Evolutionary conservation across 2,888 invertebrate genomes (phyloP).

Genomic region (Eupelmus urozonus): DNA sequence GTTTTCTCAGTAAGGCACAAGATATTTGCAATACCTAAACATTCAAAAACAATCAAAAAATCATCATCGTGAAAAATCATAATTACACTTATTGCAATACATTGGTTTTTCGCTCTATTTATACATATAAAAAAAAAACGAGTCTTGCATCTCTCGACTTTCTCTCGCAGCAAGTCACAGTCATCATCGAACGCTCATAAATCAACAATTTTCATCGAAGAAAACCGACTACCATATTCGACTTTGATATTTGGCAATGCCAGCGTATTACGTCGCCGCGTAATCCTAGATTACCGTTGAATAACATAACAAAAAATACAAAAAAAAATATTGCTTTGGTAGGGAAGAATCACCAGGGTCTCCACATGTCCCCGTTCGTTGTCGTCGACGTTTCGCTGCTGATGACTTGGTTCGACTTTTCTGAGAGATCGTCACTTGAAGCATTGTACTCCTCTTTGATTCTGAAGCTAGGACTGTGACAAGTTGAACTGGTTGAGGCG

Average conservation of each 20-base stretch:
- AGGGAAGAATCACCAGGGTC: conserved; percentile 78
- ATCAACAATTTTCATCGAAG: conserved; percentile 42
- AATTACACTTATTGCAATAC: conserved; percentile 24
- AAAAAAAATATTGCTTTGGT: conserved; percentile 43
- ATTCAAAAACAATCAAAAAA: conserved; percentile 29
- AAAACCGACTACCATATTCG: conserved; percentile 36
- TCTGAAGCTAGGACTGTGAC: conserved; percentile 48
- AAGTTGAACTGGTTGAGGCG: conserved; percentile 60
- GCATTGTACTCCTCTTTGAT: conserved; percentile 61
- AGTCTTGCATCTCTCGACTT: conserved; percentile 27
- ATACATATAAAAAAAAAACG: conserved; percentile 10
- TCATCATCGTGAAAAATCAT: background rate
- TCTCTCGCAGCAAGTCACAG: background rate
- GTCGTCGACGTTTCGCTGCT: conserved; percentile 65
- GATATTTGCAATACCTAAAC: conserved; percentile 9
- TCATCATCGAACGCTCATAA: conserved; percentile 8
- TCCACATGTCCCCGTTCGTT: conserved; percentile 79
- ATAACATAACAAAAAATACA: conserved; percentile 21
- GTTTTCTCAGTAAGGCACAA: conserved; percentile 40
- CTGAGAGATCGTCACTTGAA: conserved; percentile 66
- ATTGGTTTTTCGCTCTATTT: conserved; percentile 10
- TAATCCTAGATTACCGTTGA: conserved; percentile 4
- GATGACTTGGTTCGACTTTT: conserved; percentile 29
- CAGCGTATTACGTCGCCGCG: conserved; percentile 7
- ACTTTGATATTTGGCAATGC: conserved; percentile 29